Conservation (phyloP, 2,888 invertebrate species). For the Drosophila ustulata region DNA sequence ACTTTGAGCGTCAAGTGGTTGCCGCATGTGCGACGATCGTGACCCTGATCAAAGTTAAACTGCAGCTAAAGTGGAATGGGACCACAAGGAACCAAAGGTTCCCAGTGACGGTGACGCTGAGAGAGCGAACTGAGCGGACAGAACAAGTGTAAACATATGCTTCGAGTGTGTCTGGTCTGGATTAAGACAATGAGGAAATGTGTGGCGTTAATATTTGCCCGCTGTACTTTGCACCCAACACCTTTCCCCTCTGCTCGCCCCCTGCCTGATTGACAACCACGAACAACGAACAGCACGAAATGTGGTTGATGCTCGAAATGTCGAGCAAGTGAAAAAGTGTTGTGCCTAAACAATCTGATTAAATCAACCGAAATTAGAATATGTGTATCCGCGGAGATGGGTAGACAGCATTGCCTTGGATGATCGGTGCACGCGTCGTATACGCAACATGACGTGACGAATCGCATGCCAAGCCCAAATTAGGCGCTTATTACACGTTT, state of each 20-base stretch:
- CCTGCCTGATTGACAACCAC: background rate
- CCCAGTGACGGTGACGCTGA: background rate
- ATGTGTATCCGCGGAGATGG: background rate
- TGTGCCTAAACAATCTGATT: constrained; percentile 39
- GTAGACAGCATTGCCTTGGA: background rate
- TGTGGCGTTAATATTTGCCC: constrained; percentile 21
- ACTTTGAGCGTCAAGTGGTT: constrained; percentile 36
- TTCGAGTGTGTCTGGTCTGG: constrained; percentile 27
- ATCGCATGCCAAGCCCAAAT: constrained; percentile 6
- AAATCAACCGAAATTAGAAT: constrained; percentile 35
- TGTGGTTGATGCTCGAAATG: background rate
- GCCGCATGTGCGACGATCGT: constrained; percentile 37
- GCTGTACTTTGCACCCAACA: constrained; percentile 37
- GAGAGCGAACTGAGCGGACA: background rate
- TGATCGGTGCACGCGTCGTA: constrained; percentile 15
- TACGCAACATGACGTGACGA: constrained; percentile 5
- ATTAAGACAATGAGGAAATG: constrained; percentile 71
- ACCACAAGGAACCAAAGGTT: constrained; percentile 43
- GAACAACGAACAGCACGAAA: background rate
- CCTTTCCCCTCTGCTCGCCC: background rate
- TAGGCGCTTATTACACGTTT: background rate
- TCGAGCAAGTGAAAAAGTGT: constrained; percentile 51
- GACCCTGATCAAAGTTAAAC: constrained; percentile 61
- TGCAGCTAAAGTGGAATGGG: constrained; percentile 19
- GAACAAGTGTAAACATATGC: constrained; percentile 13